Percentiles rank a stretch among this genome's conserved stretches.
Evolutionary conservation across 2,797 vertebrate species (phyloP).

Genomic region (Rhinoraja longicauda): DNA sequence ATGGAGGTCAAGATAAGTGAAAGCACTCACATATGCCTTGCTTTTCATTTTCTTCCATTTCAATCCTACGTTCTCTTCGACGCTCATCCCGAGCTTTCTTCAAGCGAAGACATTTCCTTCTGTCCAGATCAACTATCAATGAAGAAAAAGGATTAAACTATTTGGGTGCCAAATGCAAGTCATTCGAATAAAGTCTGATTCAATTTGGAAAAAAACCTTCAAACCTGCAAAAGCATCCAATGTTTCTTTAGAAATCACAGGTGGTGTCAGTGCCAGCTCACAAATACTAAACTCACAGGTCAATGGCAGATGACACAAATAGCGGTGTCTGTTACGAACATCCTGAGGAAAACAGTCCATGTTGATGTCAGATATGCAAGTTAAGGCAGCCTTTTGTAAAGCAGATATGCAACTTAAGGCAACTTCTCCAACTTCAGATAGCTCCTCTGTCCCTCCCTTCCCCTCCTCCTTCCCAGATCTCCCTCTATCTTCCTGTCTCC

Average conservation of each 20-base stretch:
- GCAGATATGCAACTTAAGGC: too few relatives aligned
- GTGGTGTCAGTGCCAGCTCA: conserved; percentile 83
- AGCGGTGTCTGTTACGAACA: conserved; percentile 84
- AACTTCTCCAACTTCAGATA: too few relatives aligned
- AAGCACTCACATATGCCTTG: conserved; percentile 85
- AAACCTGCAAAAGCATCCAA: conserved; percentile 85
- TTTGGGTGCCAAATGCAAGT: not conserved
- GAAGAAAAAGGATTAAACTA: not conserved
- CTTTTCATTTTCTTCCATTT: conserved; percentile 93
- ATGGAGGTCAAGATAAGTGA: not conserved
- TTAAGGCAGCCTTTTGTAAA: not conserved
- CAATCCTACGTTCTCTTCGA: conserved; percentile 85
- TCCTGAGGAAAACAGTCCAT: conserved; percentile 61
- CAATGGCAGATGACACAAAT: conserved; percentile 89
- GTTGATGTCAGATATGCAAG: not conserved
- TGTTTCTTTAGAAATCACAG: conserved; percentile 84
- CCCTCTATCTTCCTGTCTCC: too few relatives aligned
- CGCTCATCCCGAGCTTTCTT: conserved; percentile 91
- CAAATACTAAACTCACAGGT: conserved; percentile 98
- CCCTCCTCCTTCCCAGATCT: too few relatives aligned
- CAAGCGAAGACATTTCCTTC: conserved; percentile 83
- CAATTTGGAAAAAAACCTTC: conserved; percentile 41
- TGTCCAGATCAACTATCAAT: conserved; percentile 83
- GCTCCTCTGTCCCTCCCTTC: too few relatives aligned
- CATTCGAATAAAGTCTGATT: not conserved